Conservation (phyloP, 1,140 invertebrate species). For the Chironomus striatipennis region DNA sequence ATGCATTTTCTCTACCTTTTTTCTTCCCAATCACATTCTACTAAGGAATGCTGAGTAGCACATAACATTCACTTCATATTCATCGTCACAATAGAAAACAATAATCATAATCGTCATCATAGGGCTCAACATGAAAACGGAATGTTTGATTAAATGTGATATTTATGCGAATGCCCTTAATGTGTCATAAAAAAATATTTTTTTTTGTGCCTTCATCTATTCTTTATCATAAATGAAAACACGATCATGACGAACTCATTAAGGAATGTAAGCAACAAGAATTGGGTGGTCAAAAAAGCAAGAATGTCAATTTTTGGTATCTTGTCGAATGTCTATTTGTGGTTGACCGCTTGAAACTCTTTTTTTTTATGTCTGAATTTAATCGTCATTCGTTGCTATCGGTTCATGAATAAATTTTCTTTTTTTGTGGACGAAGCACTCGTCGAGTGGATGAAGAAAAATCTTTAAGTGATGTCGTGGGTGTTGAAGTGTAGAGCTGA, state of each 20-base stretch:
- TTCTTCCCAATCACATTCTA: too few relatives aligned
- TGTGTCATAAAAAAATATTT: too few relatives aligned
- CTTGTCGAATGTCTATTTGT: conserved; percentile 3
- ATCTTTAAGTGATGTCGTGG: conserved; percentile 12
- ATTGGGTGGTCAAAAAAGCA: not conserved
- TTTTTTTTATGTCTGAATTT: not conserved
- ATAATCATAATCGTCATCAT: too few relatives aligned
- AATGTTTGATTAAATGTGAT: not conserved
- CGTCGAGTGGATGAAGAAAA: not conserved
- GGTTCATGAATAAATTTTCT: not conserved
- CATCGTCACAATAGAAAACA: too few relatives aligned
- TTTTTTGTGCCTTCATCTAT: not conserved
- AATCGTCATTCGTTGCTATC: not conserved
- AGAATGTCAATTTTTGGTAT: conserved; percentile 14
- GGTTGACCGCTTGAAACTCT: not conserved
- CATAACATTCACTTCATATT: too few relatives aligned
- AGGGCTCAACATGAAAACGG: too few relatives aligned
- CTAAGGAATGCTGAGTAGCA: too few relatives aligned
- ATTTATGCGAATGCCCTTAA: not conserved
- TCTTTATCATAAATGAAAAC: conserved; percentile 3
- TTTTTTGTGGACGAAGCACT: not conserved
- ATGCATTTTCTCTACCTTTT: too few relatives aligned
- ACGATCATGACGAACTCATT: not conserved
- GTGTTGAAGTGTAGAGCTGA: not conserved
- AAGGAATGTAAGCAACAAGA: not conserved